These are phyloP conservation scores for Hemibagrus guttatus DNA, from an alignment of 2,797 vertebrate genomes.

Conservation along the genomic window DNA sequence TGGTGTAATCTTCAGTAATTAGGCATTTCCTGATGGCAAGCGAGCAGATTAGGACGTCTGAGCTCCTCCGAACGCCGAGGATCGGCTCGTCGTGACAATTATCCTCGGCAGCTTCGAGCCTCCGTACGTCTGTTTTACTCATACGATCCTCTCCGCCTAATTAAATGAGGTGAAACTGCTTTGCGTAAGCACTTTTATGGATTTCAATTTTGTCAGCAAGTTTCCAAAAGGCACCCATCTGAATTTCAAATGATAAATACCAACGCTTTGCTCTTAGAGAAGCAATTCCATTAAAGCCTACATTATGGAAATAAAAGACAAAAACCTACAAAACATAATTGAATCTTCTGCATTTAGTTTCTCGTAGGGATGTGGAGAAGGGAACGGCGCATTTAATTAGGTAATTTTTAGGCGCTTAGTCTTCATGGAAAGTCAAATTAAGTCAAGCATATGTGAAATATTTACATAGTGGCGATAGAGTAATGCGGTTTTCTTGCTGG, in stretches of 20 bases:
- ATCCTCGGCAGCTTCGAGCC: constrained; percentile 50
- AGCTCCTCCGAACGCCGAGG: constrained; percentile 53
- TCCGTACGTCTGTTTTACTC: constrained; percentile 49
- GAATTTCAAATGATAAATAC: constrained; percentile 92
- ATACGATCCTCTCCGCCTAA: constrained; percentile 66
- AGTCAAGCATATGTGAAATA: constrained; percentile 71
- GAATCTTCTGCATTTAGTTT: constrained; percentile 73
- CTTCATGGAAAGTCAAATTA: constrained; percentile 76
- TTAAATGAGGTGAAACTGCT: constrained; percentile 75
- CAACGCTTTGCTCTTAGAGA: constrained; percentile 74
- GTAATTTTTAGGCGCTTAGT: constrained; percentile 77
- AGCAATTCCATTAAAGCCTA: constrained; percentile 83
- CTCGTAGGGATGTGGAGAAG: constrained; percentile 67
- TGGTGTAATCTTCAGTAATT: not conserved
- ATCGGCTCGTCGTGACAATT: constrained; percentile 62
- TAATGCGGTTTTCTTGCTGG: constrained; percentile 62
- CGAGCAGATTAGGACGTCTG: constrained; percentile 56
- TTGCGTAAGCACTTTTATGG: constrained; percentile 74
- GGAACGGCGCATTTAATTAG: constrained; percentile 73
- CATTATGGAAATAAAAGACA: constrained; percentile 83
- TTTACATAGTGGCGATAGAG: constrained; percentile 65
- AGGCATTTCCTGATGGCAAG: not conserved
- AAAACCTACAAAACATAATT: constrained; percentile 79
- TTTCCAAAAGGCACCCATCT: constrained; percentile 82
- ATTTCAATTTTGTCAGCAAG: constrained; percentile 86